A percentile compares a stretch with the other conserved stretches of the same genome.
Evolutionary conservation across 2,113 vertebrate genomes (phyloP).

Genomic region (Lepus europaeus): DNA sequence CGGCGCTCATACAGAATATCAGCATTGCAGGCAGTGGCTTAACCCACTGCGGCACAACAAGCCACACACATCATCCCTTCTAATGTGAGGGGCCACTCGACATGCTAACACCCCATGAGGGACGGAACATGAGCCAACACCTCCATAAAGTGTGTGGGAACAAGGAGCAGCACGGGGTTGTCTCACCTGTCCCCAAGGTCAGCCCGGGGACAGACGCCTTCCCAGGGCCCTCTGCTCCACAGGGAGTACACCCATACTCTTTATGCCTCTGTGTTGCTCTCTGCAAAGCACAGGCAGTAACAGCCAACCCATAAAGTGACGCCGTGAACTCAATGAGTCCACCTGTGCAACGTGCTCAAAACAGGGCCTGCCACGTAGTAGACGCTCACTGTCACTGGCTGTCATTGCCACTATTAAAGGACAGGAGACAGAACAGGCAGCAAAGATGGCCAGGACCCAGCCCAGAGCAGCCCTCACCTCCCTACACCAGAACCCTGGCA

Average conservation of each 20-base stretch:
- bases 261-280: neutral
- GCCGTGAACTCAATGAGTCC: neutral
- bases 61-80: neutral
- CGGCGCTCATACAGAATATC: no score
- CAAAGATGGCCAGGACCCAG: neutral
- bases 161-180: neutral
- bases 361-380: neutral
- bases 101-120: neutral
- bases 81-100: neutral
- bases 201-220: no score
- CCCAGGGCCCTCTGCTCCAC: neutral
- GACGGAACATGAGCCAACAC: neutral
- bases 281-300: neutral
- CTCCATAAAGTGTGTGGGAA: neutral
- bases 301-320: no score
- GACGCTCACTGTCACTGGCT: neutral
- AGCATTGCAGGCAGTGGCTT: no score
- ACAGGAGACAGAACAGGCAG: neutral
- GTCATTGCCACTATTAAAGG: neutral
- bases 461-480: rapidly evolving
- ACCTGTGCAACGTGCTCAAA: neutral
- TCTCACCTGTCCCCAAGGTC: no score
- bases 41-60: no score
- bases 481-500: neutral
- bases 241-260: neutral